phyloP scores from a whole-genome alignment of 2,888 invertebrate genomes.

The Gandaritis pyraliata region DNA sequence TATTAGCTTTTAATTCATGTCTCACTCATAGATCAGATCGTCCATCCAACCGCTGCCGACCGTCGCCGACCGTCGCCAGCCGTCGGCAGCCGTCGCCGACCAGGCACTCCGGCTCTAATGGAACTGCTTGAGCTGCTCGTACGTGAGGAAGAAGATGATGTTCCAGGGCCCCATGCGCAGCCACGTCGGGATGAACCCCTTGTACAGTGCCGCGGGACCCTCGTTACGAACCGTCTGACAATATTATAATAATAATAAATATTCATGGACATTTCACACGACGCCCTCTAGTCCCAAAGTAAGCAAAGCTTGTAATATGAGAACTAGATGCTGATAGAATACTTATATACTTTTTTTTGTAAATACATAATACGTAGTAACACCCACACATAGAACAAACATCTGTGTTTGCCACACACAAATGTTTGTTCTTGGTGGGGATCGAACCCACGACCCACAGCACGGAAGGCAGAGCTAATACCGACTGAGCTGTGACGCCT shows the following conservation, averaged over 20 bases:
- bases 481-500: no score
- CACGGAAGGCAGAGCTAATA: no score
- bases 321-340: no score
- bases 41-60: neutral
- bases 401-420: no score
- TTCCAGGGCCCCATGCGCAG: slow-evolving; percentile 98
- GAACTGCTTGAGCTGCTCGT: slow-evolving; percentile 93
- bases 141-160: slow-evolving; percentile 97
- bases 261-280: no score
- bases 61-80: neutral
- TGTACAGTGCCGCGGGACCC: slow-evolving; percentile 94
- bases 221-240: slow-evolving; percentile 92
- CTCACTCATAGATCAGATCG: slow-evolving; percentile 17
- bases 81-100: neutral
- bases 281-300: no score
- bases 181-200: slow-evolving; percentile 98
- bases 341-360: no score
- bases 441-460: no score
- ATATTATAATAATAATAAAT: neutral
- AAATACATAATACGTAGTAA: no score
- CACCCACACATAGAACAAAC: no score
- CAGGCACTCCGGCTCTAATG: slow-evolving; percentile 69
- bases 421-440: no score
- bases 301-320: no score
- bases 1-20: neutral